Percentiles rank a stretch among this genome's conserved stretches.
phyloP scores from a whole-genome alignment of 2,797 vertebrate species.

The Heteromormyrus szaboi region DNA sequence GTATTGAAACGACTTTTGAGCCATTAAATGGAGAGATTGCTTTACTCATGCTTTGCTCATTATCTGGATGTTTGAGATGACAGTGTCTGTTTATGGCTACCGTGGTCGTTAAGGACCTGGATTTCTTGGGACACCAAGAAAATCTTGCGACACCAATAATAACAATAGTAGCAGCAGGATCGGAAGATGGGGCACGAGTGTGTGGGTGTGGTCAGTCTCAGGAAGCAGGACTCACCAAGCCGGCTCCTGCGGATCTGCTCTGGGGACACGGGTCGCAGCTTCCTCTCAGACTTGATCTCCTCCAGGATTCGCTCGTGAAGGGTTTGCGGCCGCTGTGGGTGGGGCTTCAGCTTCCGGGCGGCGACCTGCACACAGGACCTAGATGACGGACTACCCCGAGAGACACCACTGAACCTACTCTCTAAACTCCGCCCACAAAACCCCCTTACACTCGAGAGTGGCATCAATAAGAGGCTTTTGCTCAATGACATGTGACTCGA shows the following conservation, averaged over 20 bases:
- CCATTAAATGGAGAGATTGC: background rate
- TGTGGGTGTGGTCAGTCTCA: background rate
- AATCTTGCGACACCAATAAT: background rate
- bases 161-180: background rate
- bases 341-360: conserved; percentile 87
- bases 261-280: conserved; percentile 87
- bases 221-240: conserved; percentile 65
- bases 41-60: background rate
- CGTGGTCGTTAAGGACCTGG: background rate
- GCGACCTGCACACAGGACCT: conserved; percentile 63
- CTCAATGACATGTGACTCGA: background rate
- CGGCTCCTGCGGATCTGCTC: conserved; percentile 74
- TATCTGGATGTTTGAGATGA: background rate
- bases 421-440: background rate
- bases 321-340: conserved; percentile 76
- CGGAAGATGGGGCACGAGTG: background rate
- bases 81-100: background rate
- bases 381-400: conserved; percentile 8
- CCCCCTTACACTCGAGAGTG: background rate
- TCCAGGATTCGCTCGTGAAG: conserved; percentile 90
- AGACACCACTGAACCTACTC: background rate
- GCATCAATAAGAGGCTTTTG: background rate
- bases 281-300: conserved; percentile 90
- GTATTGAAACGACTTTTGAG: background rate
- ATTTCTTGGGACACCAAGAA: background rate